Evolutionary conservation across 2,797 vertebrate species (phyloP).

Genomic region (Oreochromis grahami): DNA sequence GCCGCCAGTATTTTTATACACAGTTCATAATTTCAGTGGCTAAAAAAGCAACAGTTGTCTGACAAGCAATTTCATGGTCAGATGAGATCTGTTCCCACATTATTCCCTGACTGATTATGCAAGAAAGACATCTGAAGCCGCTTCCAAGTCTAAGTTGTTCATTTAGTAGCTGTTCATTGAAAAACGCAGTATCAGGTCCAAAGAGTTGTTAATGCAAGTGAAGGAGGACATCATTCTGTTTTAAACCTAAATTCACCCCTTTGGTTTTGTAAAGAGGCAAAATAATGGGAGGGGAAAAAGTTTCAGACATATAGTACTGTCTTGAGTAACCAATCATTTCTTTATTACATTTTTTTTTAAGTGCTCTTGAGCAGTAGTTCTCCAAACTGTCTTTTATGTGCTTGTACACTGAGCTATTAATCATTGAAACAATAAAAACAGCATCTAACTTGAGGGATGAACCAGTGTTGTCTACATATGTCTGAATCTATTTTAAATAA

Average conservation of each 20-base stretch:
- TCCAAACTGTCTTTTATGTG: no score
- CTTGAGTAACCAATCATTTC: neutral
- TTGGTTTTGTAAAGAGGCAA: neutral
- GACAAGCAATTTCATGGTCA: neutral
- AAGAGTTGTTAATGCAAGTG: neutral
- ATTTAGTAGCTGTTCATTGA: neutral
- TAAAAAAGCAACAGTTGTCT: neutral
- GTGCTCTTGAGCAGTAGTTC: no score
- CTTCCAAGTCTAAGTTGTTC: neutral
- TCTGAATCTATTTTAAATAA: no score
- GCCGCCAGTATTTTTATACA: neutral
- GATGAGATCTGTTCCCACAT: neutral
- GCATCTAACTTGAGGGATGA: no score
- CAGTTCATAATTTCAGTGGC: neutral
- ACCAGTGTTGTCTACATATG: no score
- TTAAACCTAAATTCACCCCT: neutral
- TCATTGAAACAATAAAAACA: no score
- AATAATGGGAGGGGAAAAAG: neutral
- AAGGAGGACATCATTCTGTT: fast-evolving
- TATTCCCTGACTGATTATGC: neutral
- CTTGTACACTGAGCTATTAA: no score
- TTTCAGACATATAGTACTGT: neutral
- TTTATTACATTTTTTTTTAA: neutral
- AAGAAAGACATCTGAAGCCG: neutral
- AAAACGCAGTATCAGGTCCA: neutral